A percentile compares a stretch with the other conserved stretches of the same genome.
Evolutionary conservation across 2,888 invertebrate genomes (phyloP).

Genomic region (Rotaria macrura): DNA sequence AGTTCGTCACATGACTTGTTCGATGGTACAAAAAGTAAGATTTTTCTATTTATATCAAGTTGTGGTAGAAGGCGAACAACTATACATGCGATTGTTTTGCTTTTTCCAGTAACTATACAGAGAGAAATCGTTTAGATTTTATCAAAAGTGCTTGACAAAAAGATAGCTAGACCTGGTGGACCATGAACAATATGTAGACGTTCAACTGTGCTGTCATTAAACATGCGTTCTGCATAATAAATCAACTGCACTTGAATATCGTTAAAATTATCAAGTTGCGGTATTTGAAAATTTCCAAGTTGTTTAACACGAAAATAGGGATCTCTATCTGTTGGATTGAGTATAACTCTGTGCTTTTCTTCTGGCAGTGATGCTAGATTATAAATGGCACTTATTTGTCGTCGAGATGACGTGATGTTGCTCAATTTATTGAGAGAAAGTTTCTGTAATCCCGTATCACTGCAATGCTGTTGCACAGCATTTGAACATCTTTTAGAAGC

Average conservation of each 20-base stretch:
- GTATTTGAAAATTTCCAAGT: not conserved
- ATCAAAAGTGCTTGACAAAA: not conserved
- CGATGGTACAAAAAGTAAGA: slow-evolving; percentile 72
- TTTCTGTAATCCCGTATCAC: not conserved
- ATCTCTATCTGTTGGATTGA: not conserved
- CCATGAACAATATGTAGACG: not conserved
- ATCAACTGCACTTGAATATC: not conserved
- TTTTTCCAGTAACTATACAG: slow-evolving; percentile 67
- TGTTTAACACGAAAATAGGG: not conserved
- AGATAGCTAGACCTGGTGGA: not conserved
- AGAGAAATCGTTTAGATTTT: not conserved
- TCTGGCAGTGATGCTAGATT: not conserved
- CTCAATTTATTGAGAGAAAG: not conserved
- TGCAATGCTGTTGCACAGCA: not conserved
- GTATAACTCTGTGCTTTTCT: not conserved
- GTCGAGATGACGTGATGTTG: not conserved
- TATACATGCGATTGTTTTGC: slow-evolving; percentile 65
- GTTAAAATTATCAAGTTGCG: not conserved
- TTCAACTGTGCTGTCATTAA: not conserved
- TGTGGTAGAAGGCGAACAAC: slow-evolving; percentile 43
- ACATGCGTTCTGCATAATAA: not conserved
- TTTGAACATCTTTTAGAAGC: not conserved
- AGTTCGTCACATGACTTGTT: slow-evolving; percentile 76
- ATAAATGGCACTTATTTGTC: not conserved
- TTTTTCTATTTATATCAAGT: slow-evolving; percentile 42